Base-by-base conservation (phyloP, 1,140 invertebrate genomes). In the Subanguina moxae region DNA sequence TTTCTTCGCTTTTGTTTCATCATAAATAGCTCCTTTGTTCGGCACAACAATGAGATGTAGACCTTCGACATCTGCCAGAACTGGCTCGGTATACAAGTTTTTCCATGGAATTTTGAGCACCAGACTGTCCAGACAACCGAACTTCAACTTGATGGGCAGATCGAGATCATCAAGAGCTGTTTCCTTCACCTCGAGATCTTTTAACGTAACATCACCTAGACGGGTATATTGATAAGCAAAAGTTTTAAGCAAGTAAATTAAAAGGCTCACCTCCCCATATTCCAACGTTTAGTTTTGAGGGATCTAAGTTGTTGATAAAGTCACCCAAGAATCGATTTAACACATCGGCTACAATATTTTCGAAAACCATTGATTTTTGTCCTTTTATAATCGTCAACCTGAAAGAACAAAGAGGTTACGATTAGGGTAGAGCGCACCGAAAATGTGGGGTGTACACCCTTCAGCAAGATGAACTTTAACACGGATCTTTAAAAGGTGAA, bases 81-180 rank as follows among this genome's bases (percentile, higher is more conserved):
- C 92, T 45, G 93, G 90, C 42, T 91, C 89, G 70, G 89, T 90
- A 86, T 97, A 98, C 56, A 97, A 85, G 86, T 94, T 94, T 83
- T 93, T 95, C 91, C 94, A 97, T 71, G 94, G 94, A 83, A 98
- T 96, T 86, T 96, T 96, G 67, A 97, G 84, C 15, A 90, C 89
- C 57, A 98, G 85, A 85, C 92, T 92, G 23, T 90, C 92, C 21
- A 82, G 32, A 62, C 68, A 81, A 0, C 82, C 82, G 48, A 71
- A 83, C 57, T 83, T 83, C 7, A 83, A 65, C 48, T 83, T 82
- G 0, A 83, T 65, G 3, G 80, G 80, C 11, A 82, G 64, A 62
- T 82, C 81, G 21, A 82, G 70, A 15, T 76, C 70, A 73, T 82
- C 80, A 13, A 97, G 85, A 5, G 93, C 93, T 87, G 89, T 92